phyloP scores from a whole-genome alignment of 2,797 vertebrate genomes.

The Bufotes viridis region DNA sequence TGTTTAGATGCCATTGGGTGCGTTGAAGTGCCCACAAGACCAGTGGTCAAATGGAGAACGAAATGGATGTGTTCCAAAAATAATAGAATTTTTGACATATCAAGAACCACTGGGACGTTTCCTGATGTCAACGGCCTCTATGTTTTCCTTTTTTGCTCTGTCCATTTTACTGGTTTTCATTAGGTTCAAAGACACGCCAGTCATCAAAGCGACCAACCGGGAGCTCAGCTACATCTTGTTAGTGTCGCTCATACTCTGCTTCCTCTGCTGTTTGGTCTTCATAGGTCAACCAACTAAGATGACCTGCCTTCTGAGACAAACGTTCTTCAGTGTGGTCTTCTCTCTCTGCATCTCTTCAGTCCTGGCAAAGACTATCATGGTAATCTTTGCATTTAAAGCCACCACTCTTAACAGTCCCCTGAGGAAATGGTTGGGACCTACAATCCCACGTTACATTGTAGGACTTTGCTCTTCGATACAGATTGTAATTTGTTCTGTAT shows the following conservation, averaged over 20 bases:
- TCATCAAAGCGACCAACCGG: conserved; percentile 55
- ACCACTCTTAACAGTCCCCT: conserved; percentile 21
- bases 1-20: conserved; percentile 36
- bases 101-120: conserved; percentile 44
- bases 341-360: conserved; percentile 56
- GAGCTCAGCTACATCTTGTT: conserved; percentile 56
- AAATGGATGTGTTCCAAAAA: conserved; percentile 39
- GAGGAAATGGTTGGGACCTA: conserved; percentile 49
- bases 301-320: conserved; percentile 43
- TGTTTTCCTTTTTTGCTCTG: conserved; percentile 18
- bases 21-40: conserved; percentile 16
- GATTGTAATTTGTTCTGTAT: conserved; percentile 37
- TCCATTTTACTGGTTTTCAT: conserved; percentile 41
- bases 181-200: conserved; percentile 28
- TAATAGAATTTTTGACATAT: conserved; percentile 44
- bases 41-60: conserved; percentile 47
- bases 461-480: conserved; percentile 35
- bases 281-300: conserved; percentile 37
- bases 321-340: conserved; percentile 42
- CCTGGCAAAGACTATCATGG: conserved; percentile 64
- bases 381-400: conserved; percentile 64
- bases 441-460: conserved; percentile 27
- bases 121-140: not conserved
- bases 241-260: conserved; percentile 46
- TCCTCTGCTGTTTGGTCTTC: conserved; percentile 54